phyloP scores from a whole-genome alignment of 2,113 vertebrate species.

The Microcebus murinus region DNA sequence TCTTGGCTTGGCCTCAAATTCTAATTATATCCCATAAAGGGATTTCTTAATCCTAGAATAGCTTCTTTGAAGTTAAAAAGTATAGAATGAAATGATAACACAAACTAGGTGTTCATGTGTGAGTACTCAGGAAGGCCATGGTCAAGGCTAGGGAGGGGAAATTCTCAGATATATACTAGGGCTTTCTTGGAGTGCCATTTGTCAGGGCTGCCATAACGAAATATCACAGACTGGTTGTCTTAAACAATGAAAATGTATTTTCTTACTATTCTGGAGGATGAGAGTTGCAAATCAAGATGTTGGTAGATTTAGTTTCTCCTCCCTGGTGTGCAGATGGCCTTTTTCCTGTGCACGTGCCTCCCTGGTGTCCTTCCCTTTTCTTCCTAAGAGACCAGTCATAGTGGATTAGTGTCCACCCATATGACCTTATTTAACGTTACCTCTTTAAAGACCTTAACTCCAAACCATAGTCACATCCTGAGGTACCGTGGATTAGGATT shows the following conservation, averaged over 20 bases:
- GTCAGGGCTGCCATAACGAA: not conserved
- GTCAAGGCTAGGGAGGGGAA: not conserved
- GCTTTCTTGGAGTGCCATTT: not conserved
- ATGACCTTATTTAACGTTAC: not conserved
- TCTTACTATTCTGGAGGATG: not conserved
- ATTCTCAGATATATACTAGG: not conserved
- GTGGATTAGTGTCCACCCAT: not conserved
- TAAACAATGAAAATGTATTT: not conserved
- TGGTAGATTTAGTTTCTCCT: not conserved
- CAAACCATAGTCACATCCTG: not conserved
- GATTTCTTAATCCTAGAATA: slow-evolving; percentile 51
- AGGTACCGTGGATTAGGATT: not conserved
- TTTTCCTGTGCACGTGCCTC: too few relatives aligned
- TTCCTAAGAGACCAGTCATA: not conserved
- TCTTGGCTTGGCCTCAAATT: slow-evolving; percentile 47
- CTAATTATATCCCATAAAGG: slow-evolving; percentile 52
- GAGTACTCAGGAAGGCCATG: not conserved
- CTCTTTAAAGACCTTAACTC: not conserved
- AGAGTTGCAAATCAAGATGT: not conserved
- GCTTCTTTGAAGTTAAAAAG: slow-evolving; percentile 39
- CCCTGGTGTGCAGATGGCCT: not conserved
- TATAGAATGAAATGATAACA: slow-evolving; percentile 29
- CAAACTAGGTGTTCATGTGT: not conserved
- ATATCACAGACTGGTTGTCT: not conserved
- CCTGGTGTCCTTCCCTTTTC: not conserved